phyloP scores from a whole-genome alignment of 2,888 invertebrate genomes.

The Troides aeacus region DNA sequence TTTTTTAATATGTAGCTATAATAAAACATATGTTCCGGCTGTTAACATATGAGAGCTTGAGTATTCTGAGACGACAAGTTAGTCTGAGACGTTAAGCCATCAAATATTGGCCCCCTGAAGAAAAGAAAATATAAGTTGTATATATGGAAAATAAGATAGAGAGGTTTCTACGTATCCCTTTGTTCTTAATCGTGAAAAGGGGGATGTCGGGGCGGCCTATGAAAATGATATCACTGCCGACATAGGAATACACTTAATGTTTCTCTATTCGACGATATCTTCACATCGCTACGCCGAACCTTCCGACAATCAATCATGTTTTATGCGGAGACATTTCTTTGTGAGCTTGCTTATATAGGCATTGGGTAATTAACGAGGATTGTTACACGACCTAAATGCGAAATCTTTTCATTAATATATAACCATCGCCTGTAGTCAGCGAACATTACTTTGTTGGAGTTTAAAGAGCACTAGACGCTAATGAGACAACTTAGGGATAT shows the following conservation, averaged over 20 bases:
- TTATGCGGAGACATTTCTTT: constrained; percentile 52
- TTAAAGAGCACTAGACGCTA: no score
- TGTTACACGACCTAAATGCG: constrained; percentile 25
- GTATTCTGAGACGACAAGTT: no score
- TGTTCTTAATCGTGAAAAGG: constrained; percentile 51
- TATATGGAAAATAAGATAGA: background rate
- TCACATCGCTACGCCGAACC: constrained; percentile 54
- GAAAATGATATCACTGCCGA: constrained; percentile 74
- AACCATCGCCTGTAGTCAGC: no score
- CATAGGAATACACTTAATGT: constrained; percentile 78
- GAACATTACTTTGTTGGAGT: no score
- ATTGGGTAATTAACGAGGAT: constrained; percentile 54
- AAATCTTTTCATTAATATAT: background rate
- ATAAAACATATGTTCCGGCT: no score
- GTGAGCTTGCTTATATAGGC: constrained; percentile 35
- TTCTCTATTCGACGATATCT: constrained; percentile 66
- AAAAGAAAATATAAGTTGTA: no score
- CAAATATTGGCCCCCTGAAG: no score
- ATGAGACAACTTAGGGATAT: no score
- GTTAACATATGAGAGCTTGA: no score
- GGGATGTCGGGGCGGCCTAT: constrained; percentile 64
- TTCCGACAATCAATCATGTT: constrained; percentile 65
- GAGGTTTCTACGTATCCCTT: constrained; percentile 43
- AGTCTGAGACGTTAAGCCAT: no score
- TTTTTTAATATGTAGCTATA: no score